These are phyloP conservation scores for Aspiorhynchus laticeps DNA, from an alignment of 2,113 vertebrate genomes.

Conservation along the genomic window DNA sequence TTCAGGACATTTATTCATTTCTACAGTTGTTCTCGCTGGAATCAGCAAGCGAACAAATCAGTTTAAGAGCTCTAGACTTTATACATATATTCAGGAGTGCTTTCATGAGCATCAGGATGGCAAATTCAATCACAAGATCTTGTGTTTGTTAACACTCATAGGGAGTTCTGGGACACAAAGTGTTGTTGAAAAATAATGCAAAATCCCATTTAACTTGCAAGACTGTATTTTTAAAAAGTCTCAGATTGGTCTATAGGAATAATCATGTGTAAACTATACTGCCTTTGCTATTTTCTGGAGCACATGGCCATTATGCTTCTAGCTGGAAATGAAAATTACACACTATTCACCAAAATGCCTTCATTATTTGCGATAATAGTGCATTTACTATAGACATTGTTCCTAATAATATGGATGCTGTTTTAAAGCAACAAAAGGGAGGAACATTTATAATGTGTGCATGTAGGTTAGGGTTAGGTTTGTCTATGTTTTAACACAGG, in stretches of 20 bases:
- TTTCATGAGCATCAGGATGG: slow-evolving; percentile 7
- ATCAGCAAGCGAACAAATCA: neutral
- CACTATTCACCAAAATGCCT: neutral
- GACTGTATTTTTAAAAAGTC: neutral
- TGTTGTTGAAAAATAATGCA: neutral
- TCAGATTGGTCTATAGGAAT: neutral
- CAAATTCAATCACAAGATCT: slow-evolving; percentile 5
- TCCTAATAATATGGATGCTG: neutral
- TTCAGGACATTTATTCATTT: neutral
- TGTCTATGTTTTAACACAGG: neutral
- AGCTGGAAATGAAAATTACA: neutral
- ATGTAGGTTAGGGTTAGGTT: neutral
- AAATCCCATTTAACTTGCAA: neutral
- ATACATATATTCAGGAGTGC: neutral
- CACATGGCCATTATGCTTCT: neutral
- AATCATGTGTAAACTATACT: neutral
- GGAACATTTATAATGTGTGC: neutral
- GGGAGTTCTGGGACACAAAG: neutral
- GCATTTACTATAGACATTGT: neutral
- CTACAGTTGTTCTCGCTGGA: neutral
- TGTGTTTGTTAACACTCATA: neutral
- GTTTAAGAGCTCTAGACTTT: slow-evolving; percentile 6
- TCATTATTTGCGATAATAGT: neutral
- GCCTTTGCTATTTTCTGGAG: neutral
- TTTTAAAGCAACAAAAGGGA: neutral